Conservation (phyloP, 1,140 invertebrate species). For the Penaeus indicus region DNA sequence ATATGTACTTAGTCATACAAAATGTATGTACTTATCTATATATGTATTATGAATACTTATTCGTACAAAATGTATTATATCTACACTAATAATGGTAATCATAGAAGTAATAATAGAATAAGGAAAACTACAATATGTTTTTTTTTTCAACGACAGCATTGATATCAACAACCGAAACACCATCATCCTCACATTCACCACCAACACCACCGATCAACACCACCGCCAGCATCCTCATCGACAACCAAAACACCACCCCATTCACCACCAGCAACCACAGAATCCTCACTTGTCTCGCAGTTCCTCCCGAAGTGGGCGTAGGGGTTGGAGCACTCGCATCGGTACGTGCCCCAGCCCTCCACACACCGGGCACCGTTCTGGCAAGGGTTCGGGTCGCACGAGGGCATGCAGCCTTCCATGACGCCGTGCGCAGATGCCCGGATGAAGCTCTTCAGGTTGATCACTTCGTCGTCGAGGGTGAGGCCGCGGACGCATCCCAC, state of each 20-base stretch:
- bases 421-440: slow-evolving; percentile 38
- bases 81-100: too few species aligned
- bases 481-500: slow-evolving; percentile 45
- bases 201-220: too few species aligned
- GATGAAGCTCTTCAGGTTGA: slow-evolving; percentile 34
- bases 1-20: too few species aligned
- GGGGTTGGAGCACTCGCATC: slow-evolving; percentile 43
- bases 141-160: too few species aligned
- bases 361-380: slow-evolving; percentile 38
- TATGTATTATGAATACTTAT: too few species aligned
- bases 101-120: too few species aligned
- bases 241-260: neutral
- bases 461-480: slow-evolving; percentile 32
- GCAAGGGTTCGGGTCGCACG: slow-evolving; percentile 51
- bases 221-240: neutral
- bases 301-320: slow-evolving; percentile 44
- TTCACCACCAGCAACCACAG: too few species aligned
- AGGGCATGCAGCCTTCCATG: slow-evolving; percentile 5
- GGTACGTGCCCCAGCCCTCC: slow-evolving; percentile 43
- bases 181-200: too few species aligned
- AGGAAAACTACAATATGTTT: too few species aligned
- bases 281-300: slow-evolving; percentile 49
- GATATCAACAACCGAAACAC: too few species aligned
- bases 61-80: too few species aligned
- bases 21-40: too few species aligned